phyloP scores from a whole-genome alignment of 2,113 vertebrate species.

The Callocephalon fimbriatum region DNA sequence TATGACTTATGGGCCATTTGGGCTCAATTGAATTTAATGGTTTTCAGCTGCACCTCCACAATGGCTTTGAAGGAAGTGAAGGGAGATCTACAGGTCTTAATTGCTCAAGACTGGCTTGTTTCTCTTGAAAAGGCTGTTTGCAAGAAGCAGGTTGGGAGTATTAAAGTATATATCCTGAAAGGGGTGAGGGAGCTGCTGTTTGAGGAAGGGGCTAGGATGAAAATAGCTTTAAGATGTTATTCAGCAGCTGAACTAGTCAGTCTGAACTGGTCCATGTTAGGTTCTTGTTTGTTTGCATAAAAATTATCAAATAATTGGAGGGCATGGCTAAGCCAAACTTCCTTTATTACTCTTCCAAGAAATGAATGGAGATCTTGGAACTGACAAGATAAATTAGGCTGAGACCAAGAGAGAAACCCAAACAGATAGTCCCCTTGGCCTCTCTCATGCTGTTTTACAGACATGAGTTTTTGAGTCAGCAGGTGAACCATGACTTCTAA shows the following conservation, averaged over 20 bases:
- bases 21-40: conserved; percentile 76
- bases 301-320: conserved; percentile 16
- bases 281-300: conserved; percentile 34
- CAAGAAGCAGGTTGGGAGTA: conserved; percentile 36
- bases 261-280: not conserved
- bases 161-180: conserved; percentile 47
- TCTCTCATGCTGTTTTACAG: conserved; percentile 24
- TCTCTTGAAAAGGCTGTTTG: conserved; percentile 57
- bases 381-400: conserved; percentile 48
- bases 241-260: not conserved
- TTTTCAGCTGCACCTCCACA: conserved; percentile 74
- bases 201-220: not conserved
- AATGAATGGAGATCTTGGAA: conserved; percentile 31
- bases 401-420: conserved; percentile 18
- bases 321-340: not conserved
- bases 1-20: conserved; percentile 77
- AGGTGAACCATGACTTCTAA: conserved; percentile 59
- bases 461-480: conserved; percentile 31
- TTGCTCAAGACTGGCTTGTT: conserved; percentile 66
- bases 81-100: conserved; percentile 66
- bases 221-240: not conserved
- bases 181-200: not conserved
- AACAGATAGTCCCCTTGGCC: conserved; percentile 37
- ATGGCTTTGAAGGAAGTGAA: conserved; percentile 71
- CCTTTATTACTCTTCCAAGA: not conserved